Evolutionary conservation across 2,113 vertebrate genomes (phyloP), one percentile per base, ranked within the genome.

Genomic region (Entosphenus tridentatus): DNA sequence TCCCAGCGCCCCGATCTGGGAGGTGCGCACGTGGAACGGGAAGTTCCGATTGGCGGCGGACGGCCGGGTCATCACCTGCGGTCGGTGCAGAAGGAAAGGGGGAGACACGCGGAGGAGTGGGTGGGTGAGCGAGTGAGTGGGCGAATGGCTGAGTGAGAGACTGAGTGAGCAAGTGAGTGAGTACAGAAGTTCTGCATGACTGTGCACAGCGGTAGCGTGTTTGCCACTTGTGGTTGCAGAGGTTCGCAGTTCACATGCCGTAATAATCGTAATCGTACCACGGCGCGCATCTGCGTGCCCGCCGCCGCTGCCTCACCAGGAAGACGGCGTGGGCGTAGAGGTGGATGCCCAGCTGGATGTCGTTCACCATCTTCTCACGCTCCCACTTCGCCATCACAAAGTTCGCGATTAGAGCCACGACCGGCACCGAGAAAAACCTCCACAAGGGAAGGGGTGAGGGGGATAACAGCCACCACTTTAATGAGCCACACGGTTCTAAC

Each of bases 31-130:
- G 3, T 92, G 88, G 76, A 89, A 92, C 0, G 88, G 88, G 75
- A 92, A 92, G 77, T 92, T 92, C 78, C 87, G 88, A 78, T 90
- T 92, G 80, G 88, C 87, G 9, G 88, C 88, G 0, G 87, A 92
- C 1, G 87, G 88, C 12, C 88, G 81, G 1, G 87, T 92, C 78
- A 92, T 90, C 69, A 84, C 77, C 88, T 90, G 71, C 14, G 17
- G 57, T 39, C 39, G 2, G 1, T 59, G 8, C 9, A 10, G 3
- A 54, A 68, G 11, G 16, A 12, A 4, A 54, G 3, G 39, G 6
- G 39, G 39, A 39, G 39, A 39, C 39, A 39, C 39, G 39, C 39
- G 39, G 5, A 39, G 39, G 39, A 39, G 39, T 39, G 39, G 39
- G 39, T 39, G 39, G 39, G 39, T 39, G 39, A 39, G 39, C 39